Evolutionary conservation across 1,140 invertebrate genomes (phyloP).

Genomic region (Pseudomyrmex pallidus): DNA sequence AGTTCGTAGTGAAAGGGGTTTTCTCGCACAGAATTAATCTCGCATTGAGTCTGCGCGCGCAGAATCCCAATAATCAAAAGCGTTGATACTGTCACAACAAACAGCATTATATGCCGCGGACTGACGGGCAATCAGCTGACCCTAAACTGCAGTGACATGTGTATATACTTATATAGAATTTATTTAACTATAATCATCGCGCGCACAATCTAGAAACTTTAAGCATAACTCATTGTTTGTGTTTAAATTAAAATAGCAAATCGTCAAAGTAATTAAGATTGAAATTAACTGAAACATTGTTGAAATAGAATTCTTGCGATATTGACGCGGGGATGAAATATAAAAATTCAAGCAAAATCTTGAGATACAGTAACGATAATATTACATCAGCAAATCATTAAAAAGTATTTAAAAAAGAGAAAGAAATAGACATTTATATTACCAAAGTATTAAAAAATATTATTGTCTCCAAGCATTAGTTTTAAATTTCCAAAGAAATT

Average conservation of each 20-base stretch:
- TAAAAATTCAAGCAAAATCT: not conserved
- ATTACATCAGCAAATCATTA: not conserved
- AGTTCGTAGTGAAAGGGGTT: slow-evolving; percentile 69
- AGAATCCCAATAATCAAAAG: slow-evolving; percentile 76
- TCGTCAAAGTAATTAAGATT: not conserved
- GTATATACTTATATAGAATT: not conserved
- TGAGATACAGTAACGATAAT: not conserved
- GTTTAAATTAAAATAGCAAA: slow-evolving; percentile 1
- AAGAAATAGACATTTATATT: not conserved
- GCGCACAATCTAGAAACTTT: no score
- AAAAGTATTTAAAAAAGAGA: not conserved
- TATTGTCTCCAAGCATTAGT: not conserved
- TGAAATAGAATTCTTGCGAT: not conserved
- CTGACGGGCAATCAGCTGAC: slow-evolving; percentile 71
- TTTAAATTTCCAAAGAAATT: not conserved
- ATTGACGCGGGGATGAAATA: not conserved
- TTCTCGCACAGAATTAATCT: slow-evolving; percentile 74
- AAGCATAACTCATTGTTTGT: not conserved
- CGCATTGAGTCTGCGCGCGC: slow-evolving; percentile 74
- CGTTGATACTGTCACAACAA: slow-evolving; percentile 76
- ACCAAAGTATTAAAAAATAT: not conserved
- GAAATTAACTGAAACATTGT: not conserved
- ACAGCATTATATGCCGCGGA: slow-evolving; percentile 65
- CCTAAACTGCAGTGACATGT: slow-evolving; percentile 40
- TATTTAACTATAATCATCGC: not conserved